phyloP scores from a whole-genome alignment of 1,140 invertebrate genomes.

The Nautilus pompilius region DNA sequence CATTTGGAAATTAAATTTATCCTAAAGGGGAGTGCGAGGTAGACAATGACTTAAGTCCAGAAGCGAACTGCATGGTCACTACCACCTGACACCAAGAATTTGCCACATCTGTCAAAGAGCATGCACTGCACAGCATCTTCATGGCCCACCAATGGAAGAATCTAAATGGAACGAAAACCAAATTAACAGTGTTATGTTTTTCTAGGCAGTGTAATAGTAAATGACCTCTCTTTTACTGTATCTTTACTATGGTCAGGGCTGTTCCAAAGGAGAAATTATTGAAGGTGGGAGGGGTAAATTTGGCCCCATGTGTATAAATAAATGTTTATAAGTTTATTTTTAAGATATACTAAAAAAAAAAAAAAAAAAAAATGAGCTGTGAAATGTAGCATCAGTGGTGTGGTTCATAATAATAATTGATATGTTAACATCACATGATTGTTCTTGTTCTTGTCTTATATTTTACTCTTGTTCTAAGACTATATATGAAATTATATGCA shows the following conservation, averaged over 20 bases:
- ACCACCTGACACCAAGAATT: slow-evolving; percentile 53
- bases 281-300: neutral
- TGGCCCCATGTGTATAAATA: neutral
- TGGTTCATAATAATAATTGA: too few relatives aligned
- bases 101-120: slow-evolving; percentile 48
- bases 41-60: slow-evolving; percentile 49
- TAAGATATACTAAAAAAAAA: too few relatives aligned
- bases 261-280: neutral
- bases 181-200: neutral
- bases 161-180: slow-evolving; percentile 24
- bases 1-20: neutral
- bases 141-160: slow-evolving; percentile 48
- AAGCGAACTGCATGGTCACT: slow-evolving; percentile 53
- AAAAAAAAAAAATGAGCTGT: too few relatives aligned
- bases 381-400: too few relatives aligned
- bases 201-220: too few relatives aligned
- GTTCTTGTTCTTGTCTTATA: too few relatives aligned
- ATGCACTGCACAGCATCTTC: slow-evolving; percentile 54
- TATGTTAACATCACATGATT: too few relatives aligned
- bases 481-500: too few relatives aligned
- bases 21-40: neutral
- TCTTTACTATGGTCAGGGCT: too few relatives aligned
- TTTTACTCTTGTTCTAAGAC: too few relatives aligned
- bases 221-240: too few relatives aligned
- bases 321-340: neutral